These are phyloP conservation scores for Lytechinus variegatus DNA, from an alignment of 35 echinoderm and acorn worm species.

Conservation along the genomic window DNA sequence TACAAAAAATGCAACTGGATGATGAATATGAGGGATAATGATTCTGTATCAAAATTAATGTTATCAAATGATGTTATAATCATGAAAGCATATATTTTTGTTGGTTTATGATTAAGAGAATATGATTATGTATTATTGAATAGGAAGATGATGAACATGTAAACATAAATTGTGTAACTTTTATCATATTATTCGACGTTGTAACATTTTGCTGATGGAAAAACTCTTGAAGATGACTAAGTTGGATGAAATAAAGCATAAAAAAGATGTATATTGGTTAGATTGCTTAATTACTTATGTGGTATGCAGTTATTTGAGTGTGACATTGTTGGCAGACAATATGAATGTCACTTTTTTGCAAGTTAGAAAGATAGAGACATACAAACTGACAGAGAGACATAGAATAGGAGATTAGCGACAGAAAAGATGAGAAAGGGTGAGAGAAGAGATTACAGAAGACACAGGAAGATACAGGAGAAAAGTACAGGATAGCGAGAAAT, in stretches of 20 bases:
- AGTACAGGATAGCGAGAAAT: no score
- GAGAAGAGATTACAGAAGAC: neutral
- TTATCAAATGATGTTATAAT: neutral
- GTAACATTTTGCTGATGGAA: neutral
- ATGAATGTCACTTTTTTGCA: no score
- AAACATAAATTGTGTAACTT: slow-evolving; percentile 4
- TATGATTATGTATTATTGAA: no score
- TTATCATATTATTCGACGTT: slow-evolving; percentile 7
- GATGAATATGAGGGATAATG: neutral
- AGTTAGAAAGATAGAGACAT: neutral
- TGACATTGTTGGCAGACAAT: no score
- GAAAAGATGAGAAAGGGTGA: no score
- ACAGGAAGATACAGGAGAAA: no score
- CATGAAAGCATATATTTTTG: slow-evolving; percentile 6
- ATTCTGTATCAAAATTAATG: neutral
- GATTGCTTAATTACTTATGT: neutral
- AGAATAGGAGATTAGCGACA: no score
- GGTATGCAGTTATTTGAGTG: no score
- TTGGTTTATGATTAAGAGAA: neutral
- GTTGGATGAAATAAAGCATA: neutral
- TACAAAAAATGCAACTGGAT: neutral
- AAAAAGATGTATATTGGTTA: neutral
- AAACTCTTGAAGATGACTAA: neutral
- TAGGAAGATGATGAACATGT: neutral
- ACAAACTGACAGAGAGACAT: no score